These are phyloP conservation scores for Sinopyrophorus schimmeli DNA, from an alignment of 2,888 invertebrate genomes.

Conservation along the genomic window DNA sequence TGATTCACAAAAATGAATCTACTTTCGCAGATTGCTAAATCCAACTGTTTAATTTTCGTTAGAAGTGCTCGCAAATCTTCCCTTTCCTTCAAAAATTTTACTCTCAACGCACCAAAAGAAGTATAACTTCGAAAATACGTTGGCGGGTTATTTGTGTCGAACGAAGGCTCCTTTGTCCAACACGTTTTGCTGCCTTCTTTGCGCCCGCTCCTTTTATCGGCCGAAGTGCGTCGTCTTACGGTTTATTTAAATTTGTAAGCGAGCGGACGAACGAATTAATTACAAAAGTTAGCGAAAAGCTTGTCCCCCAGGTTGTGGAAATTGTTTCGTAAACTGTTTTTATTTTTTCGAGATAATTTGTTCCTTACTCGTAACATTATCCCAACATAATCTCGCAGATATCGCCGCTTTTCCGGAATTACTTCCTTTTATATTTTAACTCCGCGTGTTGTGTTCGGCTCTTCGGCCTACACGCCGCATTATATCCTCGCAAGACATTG, in stretches of 20 bases:
- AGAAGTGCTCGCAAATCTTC: too few relatives aligned
- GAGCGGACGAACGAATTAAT: slow-evolving; percentile 13
- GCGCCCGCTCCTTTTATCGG: too few relatives aligned
- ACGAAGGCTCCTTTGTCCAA: too few relatives aligned
- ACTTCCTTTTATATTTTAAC: slow-evolving; percentile 4
- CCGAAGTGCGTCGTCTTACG: not conserved
- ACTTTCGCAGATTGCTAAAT: too few relatives aligned
- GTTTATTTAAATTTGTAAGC: slow-evolving; percentile 15
- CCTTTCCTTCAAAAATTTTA: too few relatives aligned
- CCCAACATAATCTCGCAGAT: slow-evolving; percentile 9
- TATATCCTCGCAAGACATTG: not conserved
- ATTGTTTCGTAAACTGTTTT: slow-evolving; percentile 20
- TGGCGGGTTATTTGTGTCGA: too few relatives aligned
- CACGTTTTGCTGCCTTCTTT: too few relatives aligned
- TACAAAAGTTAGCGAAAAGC: slow-evolving; percentile 9
- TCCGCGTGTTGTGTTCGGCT: not conserved
- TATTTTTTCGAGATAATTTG: slow-evolving; percentile 13
- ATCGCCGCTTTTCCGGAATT: slow-evolving; percentile 7
- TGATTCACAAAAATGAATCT: too few relatives aligned
- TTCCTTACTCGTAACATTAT: slow-evolving; percentile 5
- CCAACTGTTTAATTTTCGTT: too few relatives aligned
- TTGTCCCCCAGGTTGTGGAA: slow-evolving; percentile 6
- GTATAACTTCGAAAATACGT: too few relatives aligned
- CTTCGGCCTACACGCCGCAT: too few relatives aligned
- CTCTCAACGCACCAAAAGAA: too few relatives aligned